Base-by-base conservation (phyloP, 1,140 invertebrate species). In the Heliconius nattereri region DNA sequence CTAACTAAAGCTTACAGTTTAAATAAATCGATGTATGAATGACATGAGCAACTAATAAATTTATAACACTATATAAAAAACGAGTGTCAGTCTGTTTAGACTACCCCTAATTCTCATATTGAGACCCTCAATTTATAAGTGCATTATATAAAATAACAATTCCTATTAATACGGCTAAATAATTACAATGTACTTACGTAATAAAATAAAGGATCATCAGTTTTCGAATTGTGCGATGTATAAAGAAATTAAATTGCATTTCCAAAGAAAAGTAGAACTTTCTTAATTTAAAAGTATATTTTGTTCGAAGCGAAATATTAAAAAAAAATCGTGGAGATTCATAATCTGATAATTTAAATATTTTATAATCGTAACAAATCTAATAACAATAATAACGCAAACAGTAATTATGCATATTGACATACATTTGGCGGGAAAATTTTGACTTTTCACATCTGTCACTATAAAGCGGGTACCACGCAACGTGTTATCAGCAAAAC, bases 11-110 rank as follows among this genome's bases (percentile, higher is more conserved):
- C 57, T 77, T 74, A 73, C 11, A 32, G 13, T 75, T 74, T 66
- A 73, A 81, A 81, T 81, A 78, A 81, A 81, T 81, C 80, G 80
- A 85, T 85, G 83, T 82, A 84, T 84, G 81, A 76, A 84, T 75
- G 79, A 84, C 76, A 85, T 85, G 84, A 85, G 84, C 84, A 82
- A 85, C 81, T 82, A 79, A 82, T 57, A 80, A 78, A 60, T 79
- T 52, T 60, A 71, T 74, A 77, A 54, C 75, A 81, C 73, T 81
- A 71, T 72, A 78, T 75, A 75, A 75, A 77, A 81, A 45, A n/a
- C 32, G 72, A 75, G 40, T 57, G 72, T 81, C 80, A 75, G 80
- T 78, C 76, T 49, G 60, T 78, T 78, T 71, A 77, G 79, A 77
- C 73, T 26, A 74, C 26, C 19, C 35, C 74, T 75, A 60, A 75